A percentile compares a stretch with the other conserved stretches of the same genome.
phyloP scores from a whole-genome alignment of 2,113 vertebrate species.

The Guaruba guarouba region DNA sequence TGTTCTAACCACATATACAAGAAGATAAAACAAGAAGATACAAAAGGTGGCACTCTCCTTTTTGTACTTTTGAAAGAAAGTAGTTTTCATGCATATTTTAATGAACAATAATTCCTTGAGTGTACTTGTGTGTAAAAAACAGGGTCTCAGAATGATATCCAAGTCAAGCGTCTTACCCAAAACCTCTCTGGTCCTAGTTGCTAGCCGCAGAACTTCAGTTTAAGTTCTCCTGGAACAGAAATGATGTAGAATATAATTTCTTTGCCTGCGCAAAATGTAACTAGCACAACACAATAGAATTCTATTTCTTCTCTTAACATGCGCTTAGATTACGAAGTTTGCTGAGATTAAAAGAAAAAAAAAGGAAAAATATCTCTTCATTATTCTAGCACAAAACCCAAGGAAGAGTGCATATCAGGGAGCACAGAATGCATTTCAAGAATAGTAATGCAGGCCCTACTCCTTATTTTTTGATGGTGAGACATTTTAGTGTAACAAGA shows the following conservation, averaged over 20 bases:
- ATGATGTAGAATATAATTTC: neutral
- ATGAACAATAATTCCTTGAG: neutral
- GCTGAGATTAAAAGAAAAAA: neutral
- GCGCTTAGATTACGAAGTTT: neutral
- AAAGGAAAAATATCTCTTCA: neutral
- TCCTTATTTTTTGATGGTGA: neutral
- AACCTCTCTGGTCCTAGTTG: neutral
- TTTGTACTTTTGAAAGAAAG: neutral
- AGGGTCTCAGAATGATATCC: accelerated
- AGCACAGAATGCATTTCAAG: neutral
- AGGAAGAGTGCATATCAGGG: neutral
- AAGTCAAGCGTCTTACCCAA: neutral
- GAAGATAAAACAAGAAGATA: neutral
- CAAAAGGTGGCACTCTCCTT: accelerated
- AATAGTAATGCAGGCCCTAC: neutral
- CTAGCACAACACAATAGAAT: neutral
- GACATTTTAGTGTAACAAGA: neutral
- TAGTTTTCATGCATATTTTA: neutral
- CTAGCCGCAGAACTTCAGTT: neutral
- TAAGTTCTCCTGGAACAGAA: neutral
- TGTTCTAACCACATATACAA: neutral
- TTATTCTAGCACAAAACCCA: neutral
- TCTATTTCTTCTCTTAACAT: neutral
- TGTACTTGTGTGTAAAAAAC: neutral
- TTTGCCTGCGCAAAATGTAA: neutral